Base-by-base conservation (phyloP, 2,113 vertebrate genomes). In the Eurypyga helias region DNA sequence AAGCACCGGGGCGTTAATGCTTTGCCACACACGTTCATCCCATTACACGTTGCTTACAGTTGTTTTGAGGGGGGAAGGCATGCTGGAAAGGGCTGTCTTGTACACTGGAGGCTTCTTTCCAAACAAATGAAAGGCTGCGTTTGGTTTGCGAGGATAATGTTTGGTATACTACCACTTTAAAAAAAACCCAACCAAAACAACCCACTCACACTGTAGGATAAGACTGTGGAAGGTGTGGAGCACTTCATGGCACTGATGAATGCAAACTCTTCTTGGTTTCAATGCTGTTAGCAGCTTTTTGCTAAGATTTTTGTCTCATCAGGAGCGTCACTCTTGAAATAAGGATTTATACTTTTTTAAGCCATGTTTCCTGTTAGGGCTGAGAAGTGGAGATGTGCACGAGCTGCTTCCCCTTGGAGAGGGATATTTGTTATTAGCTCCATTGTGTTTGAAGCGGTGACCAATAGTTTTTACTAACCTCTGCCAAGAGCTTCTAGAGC, bases 201-300 rank as follows among this genome's bases (percentile, higher is more conserved):
- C 2, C 7, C 29, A 41, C n/a, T 13, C 18, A 17, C 7, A 0
- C 1, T 25, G 10, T n/a, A 61, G 34, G 64, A 51, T 21, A 36
- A 66, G 46, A 57, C 54, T 34, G 16, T 13, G 36, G 17, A 88
- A 78, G 33, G 19, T 80, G 33, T 38, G 2, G 43, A 6, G 54
- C 1, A 0, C 36, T 84, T 61, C 49, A 9, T 14, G 62, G 45
- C 36, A 8, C n/a, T 36, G 64, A 41, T 52, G 18, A 49, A 46
- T 54, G 13, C 34, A 70, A 86, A 70, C 6, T 58, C 31, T 31
- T 69, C 60, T 66, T 18, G 2, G 6, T 61, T 95, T 69, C 17
- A 36, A 2, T 45, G 41, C 52, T 91, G 15, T 62, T 91, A 82
- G 57, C 36, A 70, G 49, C 48, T 73, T 46, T 80, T 46, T 80